A percentile compares a stretch with the other conserved stretches of the same genome.
Evolutionary conservation across 1,140 invertebrate species (phyloP).

Genomic region (Ditylenchus dipsaci): DNA sequence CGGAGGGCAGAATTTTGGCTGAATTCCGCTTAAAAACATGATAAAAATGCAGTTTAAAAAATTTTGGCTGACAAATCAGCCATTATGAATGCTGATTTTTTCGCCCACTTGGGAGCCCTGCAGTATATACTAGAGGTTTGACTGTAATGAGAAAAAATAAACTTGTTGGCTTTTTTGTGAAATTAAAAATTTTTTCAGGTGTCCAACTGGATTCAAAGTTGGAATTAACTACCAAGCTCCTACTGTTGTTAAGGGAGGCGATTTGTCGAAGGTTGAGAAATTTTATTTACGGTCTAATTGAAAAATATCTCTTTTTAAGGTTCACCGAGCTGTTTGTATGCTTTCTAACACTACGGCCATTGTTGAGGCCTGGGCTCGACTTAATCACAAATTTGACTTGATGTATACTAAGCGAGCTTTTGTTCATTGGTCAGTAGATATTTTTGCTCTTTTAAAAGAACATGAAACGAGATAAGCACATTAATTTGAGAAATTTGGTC

Average conservation of each 20-base stretch:
- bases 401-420: conserved; percentile 76
- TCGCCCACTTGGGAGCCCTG: too few relatives aligned
- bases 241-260: conserved; percentile 55
- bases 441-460: not conserved
- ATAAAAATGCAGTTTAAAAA: too few relatives aligned
- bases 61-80: too few relatives aligned
- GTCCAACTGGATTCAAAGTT: conserved; percentile 58
- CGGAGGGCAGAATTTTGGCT: too few relatives aligned
- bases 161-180: not conserved
- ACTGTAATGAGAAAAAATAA: too few relatives aligned
- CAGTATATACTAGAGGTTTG: too few relatives aligned
- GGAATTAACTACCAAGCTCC: conserved; percentile 58
- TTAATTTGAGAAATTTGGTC: not conserved
- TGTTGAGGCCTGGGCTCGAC: conserved; percentile 70
- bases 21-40: too few relatives aligned
- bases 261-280: conserved; percentile 44
- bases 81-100: too few relatives aligned
- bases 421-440: conserved; percentile 68
- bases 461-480: not conserved
- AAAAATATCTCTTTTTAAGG: conserved; percentile 11
- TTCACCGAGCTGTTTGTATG: conserved; percentile 66
- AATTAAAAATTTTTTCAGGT: conserved; percentile 20
- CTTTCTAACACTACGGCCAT: conserved; percentile 75
- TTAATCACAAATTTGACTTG: conserved; percentile 66
- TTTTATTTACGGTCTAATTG: not conserved